Base-by-base conservation (phyloP, 1,140 invertebrate species). In the Drosophila busckii region DNA sequence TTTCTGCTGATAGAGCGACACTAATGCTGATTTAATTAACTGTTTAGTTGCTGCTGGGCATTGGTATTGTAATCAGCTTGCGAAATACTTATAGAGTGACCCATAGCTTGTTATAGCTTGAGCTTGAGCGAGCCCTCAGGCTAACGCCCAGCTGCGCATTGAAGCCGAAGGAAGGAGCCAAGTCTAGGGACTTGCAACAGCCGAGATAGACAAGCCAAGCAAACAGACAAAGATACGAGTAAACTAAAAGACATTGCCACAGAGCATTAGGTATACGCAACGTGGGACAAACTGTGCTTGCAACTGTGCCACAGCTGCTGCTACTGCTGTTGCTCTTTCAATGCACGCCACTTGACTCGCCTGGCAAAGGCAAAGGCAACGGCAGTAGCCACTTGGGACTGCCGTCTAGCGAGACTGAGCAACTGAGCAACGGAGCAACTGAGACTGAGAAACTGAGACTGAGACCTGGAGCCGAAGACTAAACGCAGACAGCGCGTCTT, bases 161-260 rank as follows among this genome's bases (percentile, higher is more conserved):
- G 28, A 17, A 31, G 20, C 13, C 38, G 23, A 20, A n/a, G 23
- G 22, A 17, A 31, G 23, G 23, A 22, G 25, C 28, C 13, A 25
- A 31, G 34, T 45, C n/a, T 29, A 53, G 64, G 70, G 54, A 59
- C 16, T 60, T 28, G 25, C 17, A n/a, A 17, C 49, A 31, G 32
- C 59, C 73, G 63, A 78, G 67, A 53, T 70, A 70, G 70, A 69
- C 70, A 65, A 55, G 60, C 48, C 28, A 64, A 2, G 13, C 16
- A 19, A n/a, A 37, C 13, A 8, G 15, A 35, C 29, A 35, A 6
- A 28, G 9, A 44, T 4, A 20, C 2, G 19, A 13, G 0, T 5
- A 19, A 29, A 17, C 10, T 22, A 22, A 44, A 26, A 25, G 40
- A 48, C 17, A 44, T 15, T 35, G 41, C 10, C 9, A 26, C 12